A percentile compares a stretch with the other conserved stretches of the same genome.
Evolutionary conservation across 2,888 invertebrate genomes (phyloP).

Genomic region (Hydraecia micacea): DNA sequence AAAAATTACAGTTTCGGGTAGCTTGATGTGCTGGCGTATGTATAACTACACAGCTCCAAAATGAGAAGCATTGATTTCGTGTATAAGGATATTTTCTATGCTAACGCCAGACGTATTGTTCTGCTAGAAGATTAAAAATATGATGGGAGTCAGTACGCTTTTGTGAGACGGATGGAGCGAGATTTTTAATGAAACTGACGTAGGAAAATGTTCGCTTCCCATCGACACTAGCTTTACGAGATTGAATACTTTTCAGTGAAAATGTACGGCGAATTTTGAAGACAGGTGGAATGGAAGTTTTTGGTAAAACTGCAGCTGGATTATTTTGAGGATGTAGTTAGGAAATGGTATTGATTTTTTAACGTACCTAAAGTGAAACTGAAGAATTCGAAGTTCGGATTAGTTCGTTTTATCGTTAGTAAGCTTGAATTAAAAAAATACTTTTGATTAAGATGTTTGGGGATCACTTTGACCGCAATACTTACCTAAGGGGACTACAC

Average conservation of each 20-base stretch:
- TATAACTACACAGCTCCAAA: background rate
- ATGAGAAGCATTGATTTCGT: background rate
- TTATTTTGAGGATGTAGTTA: background rate
- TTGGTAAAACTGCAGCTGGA: conserved; percentile 11
- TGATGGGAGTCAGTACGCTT: conserved; percentile 73
- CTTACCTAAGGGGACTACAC: too few species aligned
- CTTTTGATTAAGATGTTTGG: background rate
- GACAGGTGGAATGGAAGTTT: conserved; percentile 15
- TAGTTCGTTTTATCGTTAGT: background rate
- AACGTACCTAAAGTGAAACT: background rate
- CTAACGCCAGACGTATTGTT: conserved; percentile 67
- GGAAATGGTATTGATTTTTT: conserved; percentile 4
- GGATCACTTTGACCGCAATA: background rate
- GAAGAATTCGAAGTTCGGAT: background rate
- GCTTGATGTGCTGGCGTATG: too few species aligned
- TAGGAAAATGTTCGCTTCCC: conserved; percentile 65
- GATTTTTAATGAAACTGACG: conserved; percentile 78
- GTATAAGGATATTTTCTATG: conserved; percentile 36
- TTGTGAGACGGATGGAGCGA: conserved; percentile 72
- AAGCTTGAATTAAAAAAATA: background rate
- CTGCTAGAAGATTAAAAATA: conserved; percentile 80
- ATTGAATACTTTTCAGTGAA: conserved; percentile 61
- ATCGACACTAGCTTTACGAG: conserved; percentile 68
- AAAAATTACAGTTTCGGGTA: too few species aligned
- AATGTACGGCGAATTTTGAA: conserved; percentile 33